Evolutionary conservation across 2,888 invertebrate species (phyloP).

Genomic region (Campoplex capitator): DNA sequence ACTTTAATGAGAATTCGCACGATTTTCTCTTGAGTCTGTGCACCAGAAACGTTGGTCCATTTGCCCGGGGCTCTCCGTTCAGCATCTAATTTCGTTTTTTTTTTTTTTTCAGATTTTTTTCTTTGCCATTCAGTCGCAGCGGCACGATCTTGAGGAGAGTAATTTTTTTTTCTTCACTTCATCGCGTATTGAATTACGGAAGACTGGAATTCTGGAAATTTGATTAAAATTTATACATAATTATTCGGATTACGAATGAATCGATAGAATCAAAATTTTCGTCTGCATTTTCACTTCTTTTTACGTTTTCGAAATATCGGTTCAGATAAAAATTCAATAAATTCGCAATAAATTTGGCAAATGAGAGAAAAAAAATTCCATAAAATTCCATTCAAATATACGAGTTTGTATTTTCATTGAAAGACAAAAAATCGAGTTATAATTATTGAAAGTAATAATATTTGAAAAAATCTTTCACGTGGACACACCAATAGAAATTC

Average conservation of each 20-base stretch:
- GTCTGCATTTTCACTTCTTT: not conserved
- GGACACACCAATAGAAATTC: no score
- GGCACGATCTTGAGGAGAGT: not conserved
- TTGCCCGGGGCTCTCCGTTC: not conserved
- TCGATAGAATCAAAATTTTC: not conserved
- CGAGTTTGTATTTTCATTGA: no score
- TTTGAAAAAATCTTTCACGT: no score
- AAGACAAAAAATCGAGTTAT: no score
- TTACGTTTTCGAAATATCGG: no score
- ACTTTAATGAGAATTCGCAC: constrained; percentile 75
- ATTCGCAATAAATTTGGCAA: no score
- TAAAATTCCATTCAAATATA: no score
- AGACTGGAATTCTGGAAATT: not conserved
- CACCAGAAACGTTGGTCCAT: not conserved
- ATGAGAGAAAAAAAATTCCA: no score
- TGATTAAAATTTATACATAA: not conserved
- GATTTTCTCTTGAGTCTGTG: constrained; percentile 64
- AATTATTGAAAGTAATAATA: no score
- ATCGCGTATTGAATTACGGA: not conserved
- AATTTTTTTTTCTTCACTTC: no score
- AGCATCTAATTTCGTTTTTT: not conserved
- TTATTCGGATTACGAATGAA: no score
- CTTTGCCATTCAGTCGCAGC: not conserved
- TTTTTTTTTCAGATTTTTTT: not conserved
- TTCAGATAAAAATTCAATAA: not conserved